Percentiles rank a stretch among this genome's conserved stretches.
Conservation (phyloP, 2,797 vertebrate species). For the Neopelma chrysocephalum region DNA sequence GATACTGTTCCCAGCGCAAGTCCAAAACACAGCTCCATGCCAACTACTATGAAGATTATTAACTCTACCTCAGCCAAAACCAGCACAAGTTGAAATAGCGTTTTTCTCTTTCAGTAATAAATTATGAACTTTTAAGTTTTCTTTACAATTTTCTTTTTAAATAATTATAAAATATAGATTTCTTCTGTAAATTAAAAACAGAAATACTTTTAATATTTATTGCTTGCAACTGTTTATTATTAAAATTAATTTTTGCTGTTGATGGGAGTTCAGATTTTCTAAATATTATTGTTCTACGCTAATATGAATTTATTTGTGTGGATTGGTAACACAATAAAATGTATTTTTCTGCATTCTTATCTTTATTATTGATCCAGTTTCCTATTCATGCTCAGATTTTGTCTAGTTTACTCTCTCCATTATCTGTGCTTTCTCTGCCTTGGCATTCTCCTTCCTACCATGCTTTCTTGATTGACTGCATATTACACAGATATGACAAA, state of each 20-base stretch:
- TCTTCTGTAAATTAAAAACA: neutral
- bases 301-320: neutral
- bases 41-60: neutral
- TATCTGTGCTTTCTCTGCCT: neutral
- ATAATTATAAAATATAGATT: neutral
- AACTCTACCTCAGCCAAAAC: neutral
- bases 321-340: neutral
- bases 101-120: neutral
- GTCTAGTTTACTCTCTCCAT: neutral
- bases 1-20: neutral
- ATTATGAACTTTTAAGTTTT: neutral
- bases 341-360: neutral
- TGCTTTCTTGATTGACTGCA: neutral
- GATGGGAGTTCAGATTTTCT: neutral
- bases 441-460: neutral
- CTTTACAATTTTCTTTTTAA: neutral
- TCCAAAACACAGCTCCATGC: neutral
- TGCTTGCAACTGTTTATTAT: neutral
- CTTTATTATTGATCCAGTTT: neutral
- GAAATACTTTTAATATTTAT: neutral
- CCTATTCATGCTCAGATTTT: neutral
- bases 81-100: neutral
- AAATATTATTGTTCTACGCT: neutral
- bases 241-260: neutral
- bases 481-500: neutral